Evolutionary conservation across 2,113 vertebrate species (phyloP).

Genomic region (Butorides virescens): DNA sequence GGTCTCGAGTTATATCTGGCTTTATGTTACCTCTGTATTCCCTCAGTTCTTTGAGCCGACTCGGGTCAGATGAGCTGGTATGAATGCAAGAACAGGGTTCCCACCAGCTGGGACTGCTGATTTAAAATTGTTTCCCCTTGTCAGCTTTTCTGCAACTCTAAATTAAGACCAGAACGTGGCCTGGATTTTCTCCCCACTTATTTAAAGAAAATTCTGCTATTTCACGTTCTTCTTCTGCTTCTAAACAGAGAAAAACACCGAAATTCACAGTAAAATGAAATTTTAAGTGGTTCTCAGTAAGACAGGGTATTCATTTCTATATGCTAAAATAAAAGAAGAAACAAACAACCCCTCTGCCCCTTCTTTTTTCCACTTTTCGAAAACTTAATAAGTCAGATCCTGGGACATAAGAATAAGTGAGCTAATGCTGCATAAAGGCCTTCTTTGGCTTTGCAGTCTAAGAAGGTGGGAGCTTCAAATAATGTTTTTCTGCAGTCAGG

Average conservation of each 20-base stretch:
- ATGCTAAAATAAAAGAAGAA: neutral
- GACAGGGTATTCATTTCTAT: neutral
- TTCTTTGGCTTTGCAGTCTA: neutral
- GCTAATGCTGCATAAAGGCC: neutral
- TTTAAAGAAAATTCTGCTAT: neutral
- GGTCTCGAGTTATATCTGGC: neutral
- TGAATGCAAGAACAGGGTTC: neutral
- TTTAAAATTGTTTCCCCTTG: neutral
- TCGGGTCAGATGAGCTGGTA: neutral
- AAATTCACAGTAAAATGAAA: neutral
- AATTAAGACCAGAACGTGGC: neutral
- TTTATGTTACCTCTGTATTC: neutral
- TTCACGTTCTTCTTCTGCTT: neutral
- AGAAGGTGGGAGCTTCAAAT: neutral
- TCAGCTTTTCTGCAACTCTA: neutral
- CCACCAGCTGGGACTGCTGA: neutral
- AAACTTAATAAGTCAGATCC: neutral
- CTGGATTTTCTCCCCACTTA: neutral
- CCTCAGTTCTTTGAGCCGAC: neutral
- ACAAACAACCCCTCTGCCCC: too few species aligned
- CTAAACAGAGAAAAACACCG: neutral
- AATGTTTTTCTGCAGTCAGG: neutral
- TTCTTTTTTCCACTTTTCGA: neutral
- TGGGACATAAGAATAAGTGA: neutral
- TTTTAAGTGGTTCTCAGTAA: neutral